phyloP scores from a whole-genome alignment of 2,888 invertebrate species.

The Xylophagus ater region DNA sequence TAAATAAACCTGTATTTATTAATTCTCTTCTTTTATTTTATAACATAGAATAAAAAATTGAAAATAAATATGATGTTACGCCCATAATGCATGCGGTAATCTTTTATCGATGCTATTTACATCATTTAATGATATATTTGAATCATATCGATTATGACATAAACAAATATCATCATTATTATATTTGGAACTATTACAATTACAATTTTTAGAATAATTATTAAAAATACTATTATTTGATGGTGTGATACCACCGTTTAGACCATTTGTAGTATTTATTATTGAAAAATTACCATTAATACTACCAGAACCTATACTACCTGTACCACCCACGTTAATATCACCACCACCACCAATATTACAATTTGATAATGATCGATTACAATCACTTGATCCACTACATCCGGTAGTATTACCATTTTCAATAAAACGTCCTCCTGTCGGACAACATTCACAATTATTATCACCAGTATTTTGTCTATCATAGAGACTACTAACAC shows the following conservation, averaged over 20 bases:
- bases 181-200: constrained; percentile 9
- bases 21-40: constrained; percentile 5
- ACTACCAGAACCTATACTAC: constrained; percentile 11
- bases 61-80: no score
- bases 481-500: neutral
- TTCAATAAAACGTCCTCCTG: no score
- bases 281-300: constrained; percentile 6
- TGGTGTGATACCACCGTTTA: constrained; percentile 3
- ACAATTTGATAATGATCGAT: constrained; percentile 12
- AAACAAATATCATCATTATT: constrained; percentile 9
- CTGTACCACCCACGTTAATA: constrained; percentile 2
- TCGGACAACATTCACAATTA: constrained; percentile 14
- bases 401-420: constrained; percentile 2
- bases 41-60: no score
- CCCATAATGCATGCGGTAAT: constrained; percentile 13
- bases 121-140: constrained; percentile 14
- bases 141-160: constrained; percentile 13
- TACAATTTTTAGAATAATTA: constrained; percentile 13
- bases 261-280: constrained; percentile 5
- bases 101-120: constrained; percentile 12
- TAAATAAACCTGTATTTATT: neutral
- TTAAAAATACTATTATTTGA: constrained; percentile 5
- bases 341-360: constrained; percentile 2
- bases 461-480: neutral
- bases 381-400: constrained; percentile 12